A percentile compares a stretch with the other conserved stretches of the same genome.
phyloP scores from a whole-genome alignment of 2,113 vertebrate genomes.

The Procavia capensis region DNA sequence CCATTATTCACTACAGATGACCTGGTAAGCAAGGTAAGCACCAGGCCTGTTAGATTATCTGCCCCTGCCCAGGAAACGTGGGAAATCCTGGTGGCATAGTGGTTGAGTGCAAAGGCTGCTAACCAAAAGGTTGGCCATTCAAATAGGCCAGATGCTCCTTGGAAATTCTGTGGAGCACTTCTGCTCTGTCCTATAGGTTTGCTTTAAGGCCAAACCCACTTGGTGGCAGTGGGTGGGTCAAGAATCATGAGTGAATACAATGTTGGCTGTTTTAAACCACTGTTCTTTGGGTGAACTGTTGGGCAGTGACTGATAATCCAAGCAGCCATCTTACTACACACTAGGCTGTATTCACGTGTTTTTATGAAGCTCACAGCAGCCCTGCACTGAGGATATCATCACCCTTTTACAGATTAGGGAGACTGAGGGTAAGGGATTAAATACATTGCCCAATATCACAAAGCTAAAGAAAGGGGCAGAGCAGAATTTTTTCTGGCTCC shows the following conservation, averaged over 20 bases:
- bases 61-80: too few relatives aligned
- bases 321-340: accelerated
- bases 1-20: too few relatives aligned
- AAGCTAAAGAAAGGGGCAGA: background rate
- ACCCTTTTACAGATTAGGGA: background rate
- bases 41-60: too few relatives aligned
- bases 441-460: background rate
- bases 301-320: background rate
- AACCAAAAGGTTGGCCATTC: too few relatives aligned
- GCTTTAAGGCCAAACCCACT: too few relatives aligned
- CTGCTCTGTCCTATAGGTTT: too few relatives aligned
- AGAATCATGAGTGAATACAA: background rate
- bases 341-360: background rate
- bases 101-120: too few relatives aligned
- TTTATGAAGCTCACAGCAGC: background rate
- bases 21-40: too few relatives aligned
- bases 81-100: too few relatives aligned
- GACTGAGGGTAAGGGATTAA: background rate
- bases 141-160: too few relatives aligned
- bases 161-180: too few relatives aligned
- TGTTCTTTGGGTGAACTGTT: background rate
- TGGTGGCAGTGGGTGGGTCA: too few relatives aligned
- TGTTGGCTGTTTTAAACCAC: background rate
- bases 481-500: background rate
- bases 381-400: background rate